Base-by-base conservation (phyloP, 2,113 vertebrate species). In the Protomyctophum bolini region DNA sequence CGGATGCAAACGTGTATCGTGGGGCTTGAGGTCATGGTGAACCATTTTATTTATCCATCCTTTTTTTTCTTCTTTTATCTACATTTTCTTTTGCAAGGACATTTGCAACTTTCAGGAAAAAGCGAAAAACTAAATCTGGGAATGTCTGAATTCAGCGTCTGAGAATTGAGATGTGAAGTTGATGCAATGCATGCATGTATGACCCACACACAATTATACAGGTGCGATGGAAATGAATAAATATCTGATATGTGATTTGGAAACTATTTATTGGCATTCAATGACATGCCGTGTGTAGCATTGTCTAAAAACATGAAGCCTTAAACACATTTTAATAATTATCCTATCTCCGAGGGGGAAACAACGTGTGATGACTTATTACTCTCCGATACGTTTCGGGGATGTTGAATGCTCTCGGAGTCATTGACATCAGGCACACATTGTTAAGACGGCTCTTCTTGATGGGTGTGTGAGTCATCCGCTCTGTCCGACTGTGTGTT, bases 371-470 rank as follows among this genome's bases (percentile, higher is more conserved):
- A 90, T 58, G 14, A 67, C 52, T 88, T 78, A 65, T 21, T 21
- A 21, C 72, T 63, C 29, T 52, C 69, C 72, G 65, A 74, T 86
- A 77, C 74, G 80, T 87, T 85, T 80, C 80, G 76, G 76, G 80
- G 69, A 82, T 75, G 73, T 72, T 83, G 57, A 75, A 72, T 47
- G 45, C 59, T 80, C 63, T 8, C 59, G 81, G 77, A 85, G 87
- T 86, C 86, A 89, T 75, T 89, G 85, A 89, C 86, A 88, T 85
- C 74, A 81, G 76, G 86, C 80, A 47, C 83, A 85, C 80, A 66
- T 83, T 86, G 84, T 79, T 75, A 76, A 21, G 76, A 83, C 61
- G 46, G 33, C 4, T 41, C 58, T 54, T 74, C 79, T 82, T 70
- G 60, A 66, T 77, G 79, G 80, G 69, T 21, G 69, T 21, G 75